phyloP scores from a whole-genome alignment of 2,888 invertebrate species.

The Sisyra nigra region DNA sequence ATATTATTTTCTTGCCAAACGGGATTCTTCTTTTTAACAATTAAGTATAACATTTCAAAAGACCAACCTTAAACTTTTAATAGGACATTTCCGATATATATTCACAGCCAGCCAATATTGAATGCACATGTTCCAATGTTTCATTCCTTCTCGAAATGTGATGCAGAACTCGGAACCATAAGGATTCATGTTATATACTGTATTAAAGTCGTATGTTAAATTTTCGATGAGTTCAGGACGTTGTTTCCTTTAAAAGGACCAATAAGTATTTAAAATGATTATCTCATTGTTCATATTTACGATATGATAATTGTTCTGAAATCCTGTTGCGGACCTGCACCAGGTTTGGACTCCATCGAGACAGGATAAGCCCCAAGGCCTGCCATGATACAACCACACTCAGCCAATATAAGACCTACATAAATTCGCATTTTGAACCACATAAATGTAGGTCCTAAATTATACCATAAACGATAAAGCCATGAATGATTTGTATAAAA shows the following conservation, averaged over 20 bases:
- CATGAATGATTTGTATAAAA: constrained; percentile 54
- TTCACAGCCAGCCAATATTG: constrained; percentile 93
- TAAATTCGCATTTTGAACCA: constrained; percentile 84
- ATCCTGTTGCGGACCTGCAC: constrained; percentile 68
- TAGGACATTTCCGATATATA: constrained; percentile 73
- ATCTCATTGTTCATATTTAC: neutral
- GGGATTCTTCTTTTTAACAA: too few species aligned
- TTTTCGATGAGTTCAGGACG: constrained; percentile 14
- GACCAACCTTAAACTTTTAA: constrained; percentile 31
- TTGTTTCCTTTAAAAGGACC: too few species aligned
- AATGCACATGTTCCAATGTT: constrained; percentile 89
- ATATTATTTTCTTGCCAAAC: too few species aligned
- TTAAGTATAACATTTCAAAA: too few species aligned
- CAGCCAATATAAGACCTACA: constrained; percentile 75
- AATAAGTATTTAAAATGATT: neutral
- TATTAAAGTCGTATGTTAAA: constrained; percentile 49
- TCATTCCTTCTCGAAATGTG: constrained; percentile 75
- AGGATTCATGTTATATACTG: constrained; percentile 71
- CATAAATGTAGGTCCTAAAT: constrained; percentile 65
- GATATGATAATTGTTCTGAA: constrained; percentile 30
- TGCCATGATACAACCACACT: constrained; percentile 82
- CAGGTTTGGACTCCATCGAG: constrained; percentile 49
- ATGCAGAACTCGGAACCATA: constrained; percentile 66
- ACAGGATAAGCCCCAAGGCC: constrained; percentile 86
- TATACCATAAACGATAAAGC: constrained; percentile 66